Evolutionary conservation across 1,140 invertebrate species (phyloP), one percentile per base, ranked within the genome.

Genomic region (Cyrtorhinus lividipennis): DNA sequence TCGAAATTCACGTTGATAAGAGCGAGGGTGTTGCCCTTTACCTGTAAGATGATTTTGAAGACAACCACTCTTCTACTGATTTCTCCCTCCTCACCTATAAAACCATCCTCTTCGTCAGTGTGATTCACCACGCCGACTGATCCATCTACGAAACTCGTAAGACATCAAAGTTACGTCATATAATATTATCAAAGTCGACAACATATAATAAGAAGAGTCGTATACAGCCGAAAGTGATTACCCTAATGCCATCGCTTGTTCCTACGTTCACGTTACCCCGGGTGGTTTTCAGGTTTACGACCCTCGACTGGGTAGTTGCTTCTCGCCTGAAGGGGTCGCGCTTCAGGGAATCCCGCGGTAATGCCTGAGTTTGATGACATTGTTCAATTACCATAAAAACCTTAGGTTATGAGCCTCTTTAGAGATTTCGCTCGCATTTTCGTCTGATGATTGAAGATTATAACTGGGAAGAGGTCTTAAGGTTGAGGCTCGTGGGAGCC

Each of bases 341-440:
- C 48, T 20, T 53, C 48, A 5, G 20, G 20, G 48, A 5, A 53
- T 53, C 18, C 18, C 48, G 48, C 48, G 48, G 48, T 60, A 60
- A 60, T 38, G 25, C 25, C 2, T 18, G 24, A 60, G 25, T 60
- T 60, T 60, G 58, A 60, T 60, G 58, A 60, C 58, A 60, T 38
- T 60, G 58, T 60, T 60, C 58, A 60, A 60, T 60, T 60, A 60
- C 58, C 58, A 60, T 60, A 60, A 60, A 60, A 60, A 60, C 25
- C 58, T 24, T 24, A 38, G 25, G 58, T 38, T 60, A 53, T 53
- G 48, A 53, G 48, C 48, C 48, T 53, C 48, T 53, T 20, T 13
- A 53, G 48, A 53, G 5, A 8, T 53, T 20, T 20, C 48, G 18
- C 48, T 53, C 48, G 8, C 48, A 22, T 22, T 38, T 38, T 53